phyloP scores from a whole-genome alignment of 2,113 vertebrate species.

The Macrotis lagotis region DNA sequence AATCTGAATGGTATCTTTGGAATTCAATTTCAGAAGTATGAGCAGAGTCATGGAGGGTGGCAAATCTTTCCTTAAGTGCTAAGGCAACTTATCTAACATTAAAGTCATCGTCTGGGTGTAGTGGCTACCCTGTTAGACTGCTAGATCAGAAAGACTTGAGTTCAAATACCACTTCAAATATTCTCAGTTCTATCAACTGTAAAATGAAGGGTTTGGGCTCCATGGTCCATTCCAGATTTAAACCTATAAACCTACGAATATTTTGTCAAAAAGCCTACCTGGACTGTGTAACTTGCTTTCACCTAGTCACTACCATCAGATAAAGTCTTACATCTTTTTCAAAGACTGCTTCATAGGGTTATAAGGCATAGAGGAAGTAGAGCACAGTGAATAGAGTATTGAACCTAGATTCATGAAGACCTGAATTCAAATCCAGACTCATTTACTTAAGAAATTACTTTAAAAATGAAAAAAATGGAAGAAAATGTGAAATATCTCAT shows the following conservation, averaged over 20 bases:
- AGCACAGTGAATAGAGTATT: not conserved
- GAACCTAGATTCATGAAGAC: not conserved
- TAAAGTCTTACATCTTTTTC: not conserved
- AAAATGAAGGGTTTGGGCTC: not conserved
- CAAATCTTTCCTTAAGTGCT: not conserved
- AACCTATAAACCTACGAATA: not conserved
- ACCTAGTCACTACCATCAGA: not conserved
- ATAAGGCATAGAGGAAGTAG: not conserved
- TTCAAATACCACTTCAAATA: not conserved
- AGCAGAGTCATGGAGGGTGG: not conserved
- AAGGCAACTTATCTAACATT: not conserved
- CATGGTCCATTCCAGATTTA: not conserved
- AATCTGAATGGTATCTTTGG: not conserved
- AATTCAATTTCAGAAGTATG: not conserved
- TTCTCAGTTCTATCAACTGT: not conserved
- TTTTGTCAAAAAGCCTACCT: not conserved
- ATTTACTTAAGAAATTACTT: not conserved
- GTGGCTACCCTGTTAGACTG: not conserved
- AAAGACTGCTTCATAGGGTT: not conserved
- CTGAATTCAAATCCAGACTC: not conserved
- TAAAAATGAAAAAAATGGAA: not conserved
- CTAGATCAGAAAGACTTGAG: not conserved
- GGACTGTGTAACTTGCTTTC: not conserved
- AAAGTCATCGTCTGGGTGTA: not conserved
- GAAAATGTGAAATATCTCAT: not conserved